phyloP scores from a whole-genome alignment of 2,888 invertebrate species.

The Steinernema carpocapsae region DNA sequence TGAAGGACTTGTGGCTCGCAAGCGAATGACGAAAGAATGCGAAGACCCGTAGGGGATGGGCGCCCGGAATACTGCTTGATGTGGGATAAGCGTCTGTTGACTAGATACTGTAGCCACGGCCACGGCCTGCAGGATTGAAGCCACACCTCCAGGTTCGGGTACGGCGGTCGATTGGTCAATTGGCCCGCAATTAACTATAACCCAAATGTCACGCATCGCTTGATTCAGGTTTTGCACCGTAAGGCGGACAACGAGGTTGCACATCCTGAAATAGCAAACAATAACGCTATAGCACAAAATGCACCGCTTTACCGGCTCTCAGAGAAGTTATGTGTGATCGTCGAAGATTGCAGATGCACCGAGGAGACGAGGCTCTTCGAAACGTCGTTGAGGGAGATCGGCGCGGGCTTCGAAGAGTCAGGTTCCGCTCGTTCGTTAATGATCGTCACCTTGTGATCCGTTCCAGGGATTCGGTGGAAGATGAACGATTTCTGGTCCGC shows the following conservation, averaged over 20 bases:
- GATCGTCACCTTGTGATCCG: neutral
- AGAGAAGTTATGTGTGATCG: neutral
- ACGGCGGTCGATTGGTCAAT: neutral
- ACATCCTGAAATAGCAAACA: neutral
- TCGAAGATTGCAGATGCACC: neutral
- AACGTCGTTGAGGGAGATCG: neutral
- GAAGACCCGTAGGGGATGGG: neutral
- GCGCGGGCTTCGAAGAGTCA: neutral
- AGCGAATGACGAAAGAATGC: conserved; percentile 14
- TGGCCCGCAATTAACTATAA: conserved; percentile 24
- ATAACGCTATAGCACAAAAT: neutral
- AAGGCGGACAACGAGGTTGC: neutral
- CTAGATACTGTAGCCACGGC: conserved; percentile 15
- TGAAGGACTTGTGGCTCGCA: conserved; percentile 18
- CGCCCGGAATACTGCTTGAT: conserved; percentile 2
- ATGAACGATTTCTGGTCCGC: neutral
- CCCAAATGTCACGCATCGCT: conserved; percentile 20
- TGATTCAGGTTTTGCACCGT: conserved; percentile 11
- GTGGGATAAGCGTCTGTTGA: conserved; percentile 5
- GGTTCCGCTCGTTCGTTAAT: neutral
- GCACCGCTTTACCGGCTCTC: conserved; percentile 15
- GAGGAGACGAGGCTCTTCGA: neutral
- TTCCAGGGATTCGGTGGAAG: conserved; percentile 11
- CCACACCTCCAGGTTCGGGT: neutral
- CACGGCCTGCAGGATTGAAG: conserved; percentile 22